Conservation (phyloP, 2,113 vertebrate species). For the Gallinago media region DNA sequence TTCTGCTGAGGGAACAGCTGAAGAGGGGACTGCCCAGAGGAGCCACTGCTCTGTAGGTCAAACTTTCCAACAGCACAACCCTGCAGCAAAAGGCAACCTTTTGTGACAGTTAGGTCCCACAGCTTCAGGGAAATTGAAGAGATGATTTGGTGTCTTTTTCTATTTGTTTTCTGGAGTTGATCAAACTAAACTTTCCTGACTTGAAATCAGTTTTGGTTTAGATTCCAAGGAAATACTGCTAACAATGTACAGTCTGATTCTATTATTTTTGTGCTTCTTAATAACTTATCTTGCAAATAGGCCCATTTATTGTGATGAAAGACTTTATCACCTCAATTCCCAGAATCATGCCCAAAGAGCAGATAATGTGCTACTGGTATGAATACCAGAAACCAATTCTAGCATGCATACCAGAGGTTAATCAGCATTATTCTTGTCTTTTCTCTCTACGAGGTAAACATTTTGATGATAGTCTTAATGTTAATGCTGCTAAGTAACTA, state of each 20-base stretch:
- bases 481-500: background rate
- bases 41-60: background rate
- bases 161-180: constrained; percentile 18
- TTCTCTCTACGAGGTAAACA: background rate
- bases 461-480: background rate
- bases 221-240: background rate
- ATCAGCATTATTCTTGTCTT: background rate
- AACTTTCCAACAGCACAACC: background rate
- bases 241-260: background rate
- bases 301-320: background rate
- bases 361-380: background rate
- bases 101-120: constrained; percentile 13
- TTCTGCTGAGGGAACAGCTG: background rate
- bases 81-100: constrained; percentile 21
- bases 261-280: background rate
- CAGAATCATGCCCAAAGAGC: background rate
- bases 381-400: background rate
- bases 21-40: background rate
- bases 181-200: constrained; percentile 27
- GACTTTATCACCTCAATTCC: background rate
- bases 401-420: background rate
- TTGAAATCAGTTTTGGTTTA: constrained; percentile 7
- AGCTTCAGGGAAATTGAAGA: constrained; percentile 1
- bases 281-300: background rate
- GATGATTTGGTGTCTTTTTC: constrained; percentile 29